A percentile compares a stretch with the other conserved stretches of the same genome.
Evolutionary conservation across 2,113 vertebrate species (phyloP).

Genomic region (Dendropsophus ebraccatus): DNA sequence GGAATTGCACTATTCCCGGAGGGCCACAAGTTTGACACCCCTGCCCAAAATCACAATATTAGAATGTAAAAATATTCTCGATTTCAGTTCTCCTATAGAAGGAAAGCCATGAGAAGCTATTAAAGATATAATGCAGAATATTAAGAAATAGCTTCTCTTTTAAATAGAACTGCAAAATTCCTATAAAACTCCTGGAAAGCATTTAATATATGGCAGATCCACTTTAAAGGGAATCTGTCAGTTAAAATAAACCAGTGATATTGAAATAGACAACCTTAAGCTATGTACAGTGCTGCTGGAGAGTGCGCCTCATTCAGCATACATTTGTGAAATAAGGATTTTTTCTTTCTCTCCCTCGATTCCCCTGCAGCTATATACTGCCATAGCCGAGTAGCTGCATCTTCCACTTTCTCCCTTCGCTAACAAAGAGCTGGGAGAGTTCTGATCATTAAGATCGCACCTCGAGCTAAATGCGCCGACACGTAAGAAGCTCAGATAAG

Average conservation of each 20-base stretch:
- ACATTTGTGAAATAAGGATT: constrained; percentile 38
- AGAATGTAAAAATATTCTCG: not conserved
- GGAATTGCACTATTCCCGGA: too few relatives aligned
- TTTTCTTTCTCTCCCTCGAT: not conserved
- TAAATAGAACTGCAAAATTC: not conserved
- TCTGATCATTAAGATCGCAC: constrained; percentile 48
- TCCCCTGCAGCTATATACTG: constrained; percentile 44
- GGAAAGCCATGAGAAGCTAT: not conserved
- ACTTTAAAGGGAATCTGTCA: constrained; percentile 40
- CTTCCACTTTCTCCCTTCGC: constrained; percentile 26
- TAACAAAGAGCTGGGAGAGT: constrained; percentile 45
- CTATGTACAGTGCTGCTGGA: constrained; percentile 22
- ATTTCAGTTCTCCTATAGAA: not conserved
- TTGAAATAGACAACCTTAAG: constrained; percentile 36
- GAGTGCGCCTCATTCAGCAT: constrained; percentile 33
- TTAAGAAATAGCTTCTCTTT: not conserved
- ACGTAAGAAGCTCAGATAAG: constrained; percentile 40
- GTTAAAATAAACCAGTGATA: constrained; percentile 40
- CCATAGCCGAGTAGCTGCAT: constrained; percentile 36
- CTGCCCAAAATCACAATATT: not conserved
- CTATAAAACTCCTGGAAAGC: not conserved
- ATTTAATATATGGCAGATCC: constrained; percentile 28
- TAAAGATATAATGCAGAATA: not conserved
- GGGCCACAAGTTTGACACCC: too few relatives aligned
- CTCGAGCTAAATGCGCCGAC: constrained; percentile 28